phyloP scores from a whole-genome alignment of 2,888 invertebrate genomes.

The Aphidoletes aphidimyza region DNA sequence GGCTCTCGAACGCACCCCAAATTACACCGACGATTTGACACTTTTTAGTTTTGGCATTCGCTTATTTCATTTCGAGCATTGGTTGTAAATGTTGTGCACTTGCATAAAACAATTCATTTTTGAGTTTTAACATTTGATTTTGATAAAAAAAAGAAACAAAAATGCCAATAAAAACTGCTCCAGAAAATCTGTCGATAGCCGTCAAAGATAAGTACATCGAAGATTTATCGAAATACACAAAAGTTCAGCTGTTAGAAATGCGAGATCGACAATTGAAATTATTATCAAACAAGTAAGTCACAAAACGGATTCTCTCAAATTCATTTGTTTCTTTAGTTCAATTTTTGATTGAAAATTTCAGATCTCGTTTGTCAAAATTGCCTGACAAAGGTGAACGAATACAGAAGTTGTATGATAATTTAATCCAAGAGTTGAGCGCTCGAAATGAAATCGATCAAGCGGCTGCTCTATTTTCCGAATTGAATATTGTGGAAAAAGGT shows the following conservation, averaged over 20 bases:
- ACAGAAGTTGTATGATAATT: constrained; percentile 61
- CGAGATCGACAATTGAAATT: constrained; percentile 63
- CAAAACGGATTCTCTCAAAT: not conserved
- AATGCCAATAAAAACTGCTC: not conserved
- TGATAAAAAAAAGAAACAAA: not conserved
- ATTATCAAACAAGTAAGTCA: constrained; percentile 63
- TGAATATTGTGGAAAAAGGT: constrained; percentile 63
- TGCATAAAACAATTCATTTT: too few species aligned
- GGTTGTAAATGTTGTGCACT: not conserved
- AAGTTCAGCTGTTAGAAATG: constrained; percentile 62
- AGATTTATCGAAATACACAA: constrained; percentile 60
- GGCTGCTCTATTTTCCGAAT: constrained; percentile 62
- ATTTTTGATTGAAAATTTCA: constrained; percentile 56
- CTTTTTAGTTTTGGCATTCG: not conserved
- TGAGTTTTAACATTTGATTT: too few species aligned
- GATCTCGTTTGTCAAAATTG: constrained; percentile 60
- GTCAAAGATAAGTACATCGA: constrained; percentile 1
- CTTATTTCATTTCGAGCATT: not conserved
- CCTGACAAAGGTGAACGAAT: constrained; percentile 65
- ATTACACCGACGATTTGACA: not conserved
- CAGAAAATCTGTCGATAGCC: not conserved
- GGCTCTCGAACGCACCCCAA: not conserved
- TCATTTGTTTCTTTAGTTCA: not conserved
- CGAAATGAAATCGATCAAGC: constrained; percentile 63
- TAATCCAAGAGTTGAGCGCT: constrained; percentile 62